A percentile compares a stretch with the other conserved stretches of the same genome.
These are phyloP conservation scores for Chinchilla lanigera DNA, from an alignment of 2,113 vertebrate genomes.

Conservation along the genomic window DNA sequence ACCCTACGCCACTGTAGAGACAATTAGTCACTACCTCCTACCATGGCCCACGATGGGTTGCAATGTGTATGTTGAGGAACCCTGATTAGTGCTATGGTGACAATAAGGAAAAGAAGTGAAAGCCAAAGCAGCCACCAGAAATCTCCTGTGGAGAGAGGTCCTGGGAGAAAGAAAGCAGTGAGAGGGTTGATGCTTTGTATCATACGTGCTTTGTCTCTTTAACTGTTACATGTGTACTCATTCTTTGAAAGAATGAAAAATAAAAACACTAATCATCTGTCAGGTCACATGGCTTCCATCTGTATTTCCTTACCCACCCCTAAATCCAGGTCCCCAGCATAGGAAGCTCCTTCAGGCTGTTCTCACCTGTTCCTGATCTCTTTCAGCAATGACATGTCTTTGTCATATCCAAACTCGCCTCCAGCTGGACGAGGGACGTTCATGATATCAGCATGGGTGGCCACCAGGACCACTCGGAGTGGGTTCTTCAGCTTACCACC, in stretches of 20 bases:
- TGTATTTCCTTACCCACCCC: too few relatives aligned
- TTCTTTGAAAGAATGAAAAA: not conserved
- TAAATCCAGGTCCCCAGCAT: not conserved
- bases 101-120: not conserved
- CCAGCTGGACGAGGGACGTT: slow-evolving; percentile 93
- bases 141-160: not conserved
- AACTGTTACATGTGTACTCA: not conserved
- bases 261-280: not conserved
- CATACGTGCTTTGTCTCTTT: not conserved
- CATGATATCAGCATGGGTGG: slow-evolving; percentile 96
- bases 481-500: slow-evolving; percentile 94
- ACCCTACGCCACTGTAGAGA: not conserved
- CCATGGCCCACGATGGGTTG: not conserved
- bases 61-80: not conserved
- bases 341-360: not conserved
- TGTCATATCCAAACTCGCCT: slow-evolving; percentile 96
- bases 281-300: fast-evolving
- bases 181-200: not conserved
- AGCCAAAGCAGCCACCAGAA: not conserved
- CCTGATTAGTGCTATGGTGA: not conserved
- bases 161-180: too few relatives aligned
- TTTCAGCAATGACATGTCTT: slow-evolving; percentile 92
- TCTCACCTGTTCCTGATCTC: slow-evolving; percentile 95
- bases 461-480: slow-evolving; percentile 93
- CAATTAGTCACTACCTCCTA: too few relatives aligned